phyloP scores from a whole-genome alignment of 2,113 vertebrate genomes.

The Elaphurus davidianus region DNA sequence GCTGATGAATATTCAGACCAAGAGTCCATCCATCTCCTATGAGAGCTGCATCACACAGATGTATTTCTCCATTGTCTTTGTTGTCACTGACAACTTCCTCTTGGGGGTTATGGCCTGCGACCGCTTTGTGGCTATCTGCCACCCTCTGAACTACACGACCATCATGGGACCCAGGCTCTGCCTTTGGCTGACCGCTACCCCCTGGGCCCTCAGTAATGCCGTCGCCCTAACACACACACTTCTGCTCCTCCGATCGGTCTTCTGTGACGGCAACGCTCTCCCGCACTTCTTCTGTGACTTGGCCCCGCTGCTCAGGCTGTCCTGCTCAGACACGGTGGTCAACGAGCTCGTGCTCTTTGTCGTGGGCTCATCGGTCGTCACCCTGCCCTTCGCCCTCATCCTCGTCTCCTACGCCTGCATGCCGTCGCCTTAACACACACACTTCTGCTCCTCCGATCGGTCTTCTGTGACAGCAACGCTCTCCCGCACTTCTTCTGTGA shows the following conservation, averaged over 20 bases:
- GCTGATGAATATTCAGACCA: constrained; percentile 55
- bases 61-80: constrained; percentile 69
- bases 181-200: neutral
- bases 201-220: constrained; percentile 30
- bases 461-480: constrained; percentile 53
- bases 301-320: constrained; percentile 45
- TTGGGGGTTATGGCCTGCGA: constrained; percentile 69
- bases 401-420: constrained; percentile 59
- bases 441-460: neutral
- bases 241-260: constrained; percentile 10
- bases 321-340: constrained; percentile 50
- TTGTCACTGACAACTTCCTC: constrained; percentile 54
- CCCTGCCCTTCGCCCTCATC: constrained; percentile 55
- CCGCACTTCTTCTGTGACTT: constrained; percentile 72
- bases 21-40: constrained; percentile 62
- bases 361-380: constrained; percentile 20
- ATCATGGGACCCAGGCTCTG: constrained; percentile 57
- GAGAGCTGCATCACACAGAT: constrained; percentile 54
- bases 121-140: constrained; percentile 64
- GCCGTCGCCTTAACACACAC: constrained; percentile 47
- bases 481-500: constrained; percentile 72
- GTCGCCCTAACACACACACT: constrained; percentile 56
- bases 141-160: constrained; percentile 57
- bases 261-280: constrained; percentile 52
- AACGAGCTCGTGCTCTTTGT: constrained; percentile 43